Evolutionary conservation across 2,797 vertebrate species (phyloP), one percentile per base, ranked within the genome.

Genomic region (Semaprochilodus insignis): DNA sequence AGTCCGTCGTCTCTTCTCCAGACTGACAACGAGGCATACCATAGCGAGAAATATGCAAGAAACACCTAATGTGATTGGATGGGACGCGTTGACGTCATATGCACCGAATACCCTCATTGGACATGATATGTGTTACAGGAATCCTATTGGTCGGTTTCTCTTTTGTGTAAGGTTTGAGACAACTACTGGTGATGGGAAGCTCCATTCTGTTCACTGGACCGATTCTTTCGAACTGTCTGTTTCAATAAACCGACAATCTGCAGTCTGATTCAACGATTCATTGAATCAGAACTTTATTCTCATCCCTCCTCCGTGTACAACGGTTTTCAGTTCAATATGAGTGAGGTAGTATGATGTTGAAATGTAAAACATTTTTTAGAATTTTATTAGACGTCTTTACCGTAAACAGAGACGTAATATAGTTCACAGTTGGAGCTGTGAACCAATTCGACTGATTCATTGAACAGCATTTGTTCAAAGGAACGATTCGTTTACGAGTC

Each of bases 31-130:
- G 6, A 15, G 4, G 2, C 25, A 2, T 1, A 34, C 27, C 63
- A 63, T 77, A 73, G 76, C 79, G 74, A 82, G 69, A 88, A 83
- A 36, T 31, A 55, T 23, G n/a, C 2, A 16, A 52, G 19, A n/a
- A 21, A 15, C 6, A 2, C 17, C 21, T 34, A 19, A 13, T 60
- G 44, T 74, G 81, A 65, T 78, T 83, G 79, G 81, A 10, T 31
- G 3, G 2, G n/a, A 31, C 5, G 13, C 23, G 1, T 15, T 23
- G 66, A 78, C 65, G 69, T 31, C 48, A 48, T 13, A 51, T 1
- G 4, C 23, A 23, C 57, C 2, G 1, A 15, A 14, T 7, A 11
- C 59, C 27, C n/a, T 60, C n/a, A 76, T 76, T 76, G 59, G 74
- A 25, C 57, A 21, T 4, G 48, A 17, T 60, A 23, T 65, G 62